These are phyloP conservation scores for Sinosuthora webbiana DNA, from an alignment of 2,113 vertebrate species.

Conservation along the genomic window DNA sequence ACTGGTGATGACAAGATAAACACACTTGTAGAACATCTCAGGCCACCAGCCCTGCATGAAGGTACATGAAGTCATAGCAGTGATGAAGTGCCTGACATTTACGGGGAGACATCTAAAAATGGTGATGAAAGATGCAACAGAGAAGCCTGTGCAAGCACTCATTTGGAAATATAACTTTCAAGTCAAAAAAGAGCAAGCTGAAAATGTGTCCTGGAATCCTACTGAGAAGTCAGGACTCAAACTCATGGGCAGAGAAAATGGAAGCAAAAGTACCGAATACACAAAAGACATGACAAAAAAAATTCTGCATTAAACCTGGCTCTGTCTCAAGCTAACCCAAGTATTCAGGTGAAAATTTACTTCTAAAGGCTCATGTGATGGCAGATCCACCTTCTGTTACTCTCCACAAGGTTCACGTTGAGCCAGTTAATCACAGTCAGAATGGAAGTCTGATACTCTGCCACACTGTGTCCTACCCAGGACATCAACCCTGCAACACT, in stretches of 20 bases:
- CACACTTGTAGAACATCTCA: background rate
- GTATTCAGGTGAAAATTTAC: background rate
- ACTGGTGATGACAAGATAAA: background rate
- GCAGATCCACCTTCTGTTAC: background rate
- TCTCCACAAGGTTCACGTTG: background rate
- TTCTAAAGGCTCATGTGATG: background rate
- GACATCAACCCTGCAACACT: background rate
- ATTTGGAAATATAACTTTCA: fast-evolving
- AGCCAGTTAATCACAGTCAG: background rate
- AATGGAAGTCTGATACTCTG: background rate
- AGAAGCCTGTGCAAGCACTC: background rate
- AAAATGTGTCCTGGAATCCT: background rate
- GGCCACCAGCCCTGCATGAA: background rate
- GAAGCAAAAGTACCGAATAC: background rate
- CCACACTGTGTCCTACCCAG: background rate
- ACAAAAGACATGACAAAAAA: background rate
- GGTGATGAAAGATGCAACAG: background rate
- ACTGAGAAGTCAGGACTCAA: background rate
- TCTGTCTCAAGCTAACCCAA: background rate
- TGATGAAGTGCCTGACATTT: conserved; percentile 3
- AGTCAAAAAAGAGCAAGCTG: background rate
- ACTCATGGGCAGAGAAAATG: background rate
- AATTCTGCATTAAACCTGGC: background rate
- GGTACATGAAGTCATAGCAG: background rate
- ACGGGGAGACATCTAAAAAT: background rate